Percentiles rank a stretch among this genome's conserved stretches.
These are phyloP conservation scores for Malurus splendens DNA, from an alignment of 2,797 vertebrate genomes.

Conservation along the genomic window DNA sequence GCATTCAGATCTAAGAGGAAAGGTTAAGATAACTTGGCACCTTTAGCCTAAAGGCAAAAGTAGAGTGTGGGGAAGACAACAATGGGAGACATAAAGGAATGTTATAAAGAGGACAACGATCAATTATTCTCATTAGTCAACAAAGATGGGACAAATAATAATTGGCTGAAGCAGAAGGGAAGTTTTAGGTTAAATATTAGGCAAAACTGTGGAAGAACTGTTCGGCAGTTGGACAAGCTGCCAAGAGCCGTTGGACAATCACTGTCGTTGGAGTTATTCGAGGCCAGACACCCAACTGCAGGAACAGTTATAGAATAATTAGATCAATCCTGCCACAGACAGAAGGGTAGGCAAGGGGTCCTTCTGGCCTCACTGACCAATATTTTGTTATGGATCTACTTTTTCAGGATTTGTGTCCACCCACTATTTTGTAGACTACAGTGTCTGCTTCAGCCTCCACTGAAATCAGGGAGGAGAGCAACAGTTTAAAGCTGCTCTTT, in stretches of 20 bases:
- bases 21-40: slow-evolving; percentile 68
- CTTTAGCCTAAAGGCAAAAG: slow-evolving; percentile 66
- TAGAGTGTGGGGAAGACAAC: slow-evolving; percentile 29
- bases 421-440: not conserved
- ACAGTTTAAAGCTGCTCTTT: slow-evolving; percentile 3
- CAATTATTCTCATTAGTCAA: slow-evolving; percentile 69
- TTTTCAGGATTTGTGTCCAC: not conserved
- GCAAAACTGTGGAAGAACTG: slow-evolving; percentile 55
- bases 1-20: slow-evolving; percentile 68
- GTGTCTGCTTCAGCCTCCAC: not conserved
- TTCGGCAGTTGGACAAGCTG: slow-evolving; percentile 46
- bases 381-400: slow-evolving; percentile 2
- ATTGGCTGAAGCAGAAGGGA: slow-evolving; percentile 61
- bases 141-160: slow-evolving; percentile 57
- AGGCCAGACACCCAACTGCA: slow-evolving; percentile 55
- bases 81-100: slow-evolving; percentile 54
- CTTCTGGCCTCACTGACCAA: slow-evolving; percentile 19
- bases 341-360: slow-evolving; percentile 42
- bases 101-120: slow-evolving; percentile 61
- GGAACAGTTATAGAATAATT: slow-evolving; percentile 68
- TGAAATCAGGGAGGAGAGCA: not conserved
- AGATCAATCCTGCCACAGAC: slow-evolving; percentile 60
- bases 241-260: slow-evolving; percentile 50
- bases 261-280: slow-evolving; percentile 31
- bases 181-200: slow-evolving; percentile 68